Evolutionary conservation across 2,113 vertebrate species (phyloP).

Genomic region (Herpailurus yagouaroundi): DNA sequence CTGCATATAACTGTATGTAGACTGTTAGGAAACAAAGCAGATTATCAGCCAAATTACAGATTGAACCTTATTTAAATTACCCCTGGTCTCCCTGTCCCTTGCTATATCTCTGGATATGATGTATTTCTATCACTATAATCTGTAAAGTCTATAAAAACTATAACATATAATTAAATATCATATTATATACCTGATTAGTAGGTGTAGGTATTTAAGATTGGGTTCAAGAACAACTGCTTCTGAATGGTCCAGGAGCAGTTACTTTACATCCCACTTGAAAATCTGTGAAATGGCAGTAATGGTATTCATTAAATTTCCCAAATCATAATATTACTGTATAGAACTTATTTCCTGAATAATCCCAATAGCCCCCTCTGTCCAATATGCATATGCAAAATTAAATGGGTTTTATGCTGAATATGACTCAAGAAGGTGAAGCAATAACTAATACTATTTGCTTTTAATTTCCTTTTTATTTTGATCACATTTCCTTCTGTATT

Average conservation of each 20-base stretch:
- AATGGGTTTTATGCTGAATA: not conserved
- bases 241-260: slow-evolving; percentile 26
- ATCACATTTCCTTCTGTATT: not conserved
- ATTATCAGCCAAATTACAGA: not conserved
- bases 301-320: not conserved
- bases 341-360: not conserved
- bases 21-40: not conserved
- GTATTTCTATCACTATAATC: not conserved
- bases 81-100: not conserved
- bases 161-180: not conserved
- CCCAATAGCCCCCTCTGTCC: not conserved
- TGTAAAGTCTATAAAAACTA: not conserved
- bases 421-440: not conserved
- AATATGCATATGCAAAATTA: not conserved
- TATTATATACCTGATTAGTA: not conserved
- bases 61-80: not conserved
- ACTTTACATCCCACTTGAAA: slow-evolving; percentile 18
- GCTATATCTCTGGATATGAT: not conserved
- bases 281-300: not conserved
- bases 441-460: not conserved
- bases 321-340: not conserved
- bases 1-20: not conserved
- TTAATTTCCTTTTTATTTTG: not conserved
- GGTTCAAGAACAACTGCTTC: slow-evolving; percentile 47
- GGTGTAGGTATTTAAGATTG: not conserved